A percentile compares a stretch with the other conserved stretches of the same genome.
These are phyloP conservation scores for Eira barbara DNA, from an alignment of 2,113 vertebrate genomes.

Conservation along the genomic window DNA sequence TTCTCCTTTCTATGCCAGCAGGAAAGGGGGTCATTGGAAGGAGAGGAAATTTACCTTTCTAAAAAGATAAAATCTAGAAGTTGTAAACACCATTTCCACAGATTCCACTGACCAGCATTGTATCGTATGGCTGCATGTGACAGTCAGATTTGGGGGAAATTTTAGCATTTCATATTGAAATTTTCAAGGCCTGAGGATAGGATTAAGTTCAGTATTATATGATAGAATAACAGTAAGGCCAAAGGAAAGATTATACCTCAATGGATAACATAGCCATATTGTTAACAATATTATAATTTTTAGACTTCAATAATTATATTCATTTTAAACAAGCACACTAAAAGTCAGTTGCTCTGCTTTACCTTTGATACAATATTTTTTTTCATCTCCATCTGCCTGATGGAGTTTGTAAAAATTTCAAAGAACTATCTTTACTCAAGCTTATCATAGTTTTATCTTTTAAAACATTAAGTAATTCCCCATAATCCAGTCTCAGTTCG, in stretches of 20 bases:
- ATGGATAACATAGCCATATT: neutral
- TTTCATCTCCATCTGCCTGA: neutral
- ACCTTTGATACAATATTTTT: neutral
- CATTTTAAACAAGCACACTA: neutral
- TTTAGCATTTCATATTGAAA: neutral
- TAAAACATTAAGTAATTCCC: neutral
- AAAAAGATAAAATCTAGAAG: neutral
- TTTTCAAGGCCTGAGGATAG: neutral
- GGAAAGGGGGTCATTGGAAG: neutral
- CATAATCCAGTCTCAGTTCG: neutral
- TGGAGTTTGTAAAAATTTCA: neutral
- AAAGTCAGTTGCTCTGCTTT: neutral
- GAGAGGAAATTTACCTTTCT: neutral
- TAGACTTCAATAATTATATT: neutral
- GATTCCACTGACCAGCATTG: neutral
- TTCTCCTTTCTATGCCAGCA: neutral
- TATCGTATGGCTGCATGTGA: neutral
- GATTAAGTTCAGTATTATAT: neutral
- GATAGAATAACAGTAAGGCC: neutral
- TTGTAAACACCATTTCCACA: neutral
- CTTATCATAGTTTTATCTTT: neutral
- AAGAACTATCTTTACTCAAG: neutral
- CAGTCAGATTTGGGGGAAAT: neutral
- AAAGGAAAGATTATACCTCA: neutral
- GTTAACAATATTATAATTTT: neutral